Conservation (phyloP, 2,113 vertebrate species). For the Charadrius vociferus region DNA sequence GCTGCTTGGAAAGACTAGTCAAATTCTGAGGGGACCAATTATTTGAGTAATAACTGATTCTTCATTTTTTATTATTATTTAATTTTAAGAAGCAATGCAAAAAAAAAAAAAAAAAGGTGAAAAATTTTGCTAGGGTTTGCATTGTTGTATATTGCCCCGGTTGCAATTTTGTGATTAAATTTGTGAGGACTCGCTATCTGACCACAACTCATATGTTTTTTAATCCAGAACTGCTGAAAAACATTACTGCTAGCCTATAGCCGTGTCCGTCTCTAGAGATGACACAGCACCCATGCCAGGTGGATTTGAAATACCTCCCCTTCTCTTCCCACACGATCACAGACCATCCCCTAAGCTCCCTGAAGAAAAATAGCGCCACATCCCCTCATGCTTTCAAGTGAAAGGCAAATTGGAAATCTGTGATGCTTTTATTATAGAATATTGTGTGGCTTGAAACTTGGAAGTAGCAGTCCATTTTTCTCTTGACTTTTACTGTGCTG, state of each 20-base stretch:
- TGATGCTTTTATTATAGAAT: slow-evolving; percentile 40
- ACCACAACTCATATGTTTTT: background rate
- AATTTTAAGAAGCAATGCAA: background rate
- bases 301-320: background rate
- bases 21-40: background rate
- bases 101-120: background rate
- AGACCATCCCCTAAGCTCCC: background rate
- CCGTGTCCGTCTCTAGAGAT: background rate
- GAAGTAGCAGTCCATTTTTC: background rate
- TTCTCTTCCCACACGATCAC: background rate
- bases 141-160: background rate
- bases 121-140: background rate
- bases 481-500: background rate
- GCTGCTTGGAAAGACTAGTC: background rate
- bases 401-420: slow-evolving; percentile 47
- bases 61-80: background rate
- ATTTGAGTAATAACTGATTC: background rate
- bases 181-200: background rate
- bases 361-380: background rate
- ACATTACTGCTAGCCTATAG: background rate
- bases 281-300: background rate
- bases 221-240: background rate
- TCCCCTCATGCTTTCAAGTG: slow-evolving; percentile 17
- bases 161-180: background rate
- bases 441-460: background rate